Evolutionary conservation across 92 coral and sea anemone species (phyloP).

Genomic region (Umimayanthus chanpuru): DNA sequence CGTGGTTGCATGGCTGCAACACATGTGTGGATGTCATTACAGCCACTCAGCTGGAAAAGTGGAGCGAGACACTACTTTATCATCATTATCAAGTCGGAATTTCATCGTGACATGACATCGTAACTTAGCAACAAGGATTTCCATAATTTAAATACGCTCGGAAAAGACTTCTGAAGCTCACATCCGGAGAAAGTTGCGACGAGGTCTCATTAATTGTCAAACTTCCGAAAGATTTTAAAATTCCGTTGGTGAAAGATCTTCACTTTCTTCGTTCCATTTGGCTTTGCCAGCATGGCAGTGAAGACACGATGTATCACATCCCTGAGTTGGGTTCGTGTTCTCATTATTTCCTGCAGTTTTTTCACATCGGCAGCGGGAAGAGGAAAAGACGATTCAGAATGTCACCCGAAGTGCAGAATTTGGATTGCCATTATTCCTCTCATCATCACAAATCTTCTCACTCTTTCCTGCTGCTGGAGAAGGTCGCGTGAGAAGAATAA

Average conservation of each 20-base stretch:
- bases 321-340: not conserved
- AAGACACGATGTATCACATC: not conserved
- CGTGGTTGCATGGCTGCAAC: not conserved
- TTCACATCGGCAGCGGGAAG: not conserved
- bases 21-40: not conserved
- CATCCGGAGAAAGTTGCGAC: not conserved
- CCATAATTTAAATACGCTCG: not conserved
- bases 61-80: not conserved
- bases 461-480: conserved; percentile 5
- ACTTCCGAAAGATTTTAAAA: not conserved
- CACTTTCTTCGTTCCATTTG: not conserved
- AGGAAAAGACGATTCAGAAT: not conserved
- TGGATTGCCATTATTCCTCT: conserved; percentile 19
- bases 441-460: conserved; percentile 15
- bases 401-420: conserved; percentile 6
- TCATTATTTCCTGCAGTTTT: not conserved
- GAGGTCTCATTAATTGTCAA: not conserved
- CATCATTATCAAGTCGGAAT: not conserved
- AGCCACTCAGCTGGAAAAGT: not conserved
- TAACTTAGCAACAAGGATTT: not conserved
- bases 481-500: not conserved
- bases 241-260: not conserved
- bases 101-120: not conserved
- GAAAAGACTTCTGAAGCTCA: not conserved
- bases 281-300: not conserved